Evolutionary conservation across 2,797 vertebrate species (phyloP), one percentile per base, ranked within the genome.

Genomic region (Rhinatrema bivittatum): DNA sequence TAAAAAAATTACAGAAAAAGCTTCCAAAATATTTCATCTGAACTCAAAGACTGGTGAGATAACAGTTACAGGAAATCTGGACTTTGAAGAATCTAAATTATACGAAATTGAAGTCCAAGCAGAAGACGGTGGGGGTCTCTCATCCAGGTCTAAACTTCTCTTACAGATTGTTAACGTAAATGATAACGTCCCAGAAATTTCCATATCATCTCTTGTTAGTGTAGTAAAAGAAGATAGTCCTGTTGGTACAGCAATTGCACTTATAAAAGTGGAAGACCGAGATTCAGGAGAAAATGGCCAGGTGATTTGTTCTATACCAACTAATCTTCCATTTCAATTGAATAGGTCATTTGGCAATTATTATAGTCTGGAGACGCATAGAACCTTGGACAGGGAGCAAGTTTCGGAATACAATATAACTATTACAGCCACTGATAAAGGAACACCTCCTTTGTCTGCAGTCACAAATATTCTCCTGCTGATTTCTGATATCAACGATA

Each of bases 151-250:
- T 32, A 85, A 70, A 47, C 50, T 74, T 6, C 48, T 74, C 0
- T 20, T 81, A 25, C 37, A 62, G 9, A 66, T 87, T 12, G 57
- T 56, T 7, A 85, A 86, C 22, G 61, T 81, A 51, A 87, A 87
- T 56, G 84, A 87, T 21, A 88, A 87, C 28, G 65, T 70, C 2
- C 85, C 85, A 29, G 70, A 84, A 47, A 53, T 86, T 4, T 73
- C 76, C 0, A 59, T 87, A 1, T 79, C 72, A 9, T 79, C 79
- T 10, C 64, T 82, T n/a, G 71, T 69, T 23, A 56, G 58, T 10
- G 27, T 9, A 1, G 34, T 86, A 32, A 48, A 55, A 24, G 85
- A 85, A 46, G 62, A 82, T 34, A 74, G 72, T 6, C 39, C 50
- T 7, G 33, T 53, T 7, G 72, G 57, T 8, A 59, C 76, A 5